Base-by-base conservation (phyloP, 2,797 vertebrate species). In the Oreonectes daqikongensis region DNA sequence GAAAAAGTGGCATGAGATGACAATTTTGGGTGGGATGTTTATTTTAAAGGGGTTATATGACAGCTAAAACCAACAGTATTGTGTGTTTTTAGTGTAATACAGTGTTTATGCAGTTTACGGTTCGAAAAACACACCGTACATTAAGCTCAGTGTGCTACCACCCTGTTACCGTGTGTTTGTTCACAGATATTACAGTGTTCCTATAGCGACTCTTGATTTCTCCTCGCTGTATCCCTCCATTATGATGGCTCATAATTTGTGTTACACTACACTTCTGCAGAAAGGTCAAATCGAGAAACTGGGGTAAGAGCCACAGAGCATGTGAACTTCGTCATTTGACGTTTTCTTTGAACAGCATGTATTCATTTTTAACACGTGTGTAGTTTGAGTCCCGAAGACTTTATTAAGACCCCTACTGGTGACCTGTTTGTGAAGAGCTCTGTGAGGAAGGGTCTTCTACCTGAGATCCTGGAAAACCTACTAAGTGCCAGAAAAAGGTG, bases 211-310 rank as follows among this genome's bases (percentile, higher is more conserved):
- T 0, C 87, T 98, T 90, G 96, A 98, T 88, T 98, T 97, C 84
- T 98, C 96, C 32, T 97, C 96, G 0, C 84, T 97, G 90, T 98
- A 97, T 85, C 96, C 96, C 0, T 98, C 96, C 81, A 97, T 98
- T 84, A 98, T 98, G 96, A 97, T 97, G 95, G 96, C 95, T 52
- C 96, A 98, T 86, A 97, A 97, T 72, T 92, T 98, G 60, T 98
- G 96, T 83, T 98, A 98, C 86, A 97, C 96, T 61, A 96, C 95
- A 0, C 88, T 97, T 22, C 88, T 98, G 52, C 94, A 94, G 87
- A 93, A 92, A 5, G 93, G 92, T 53, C 86, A 93, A 0, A 81
- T 57, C 0, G 94, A 95, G 0, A 94, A 87, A 81, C 86, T 92
- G 14, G 83, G 89, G 95, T 96, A 46, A 86, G 88, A 18, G 48